phyloP scores from a whole-genome alignment of 1,140 invertebrate genomes.

The Spodoptera frugiperda region DNA sequence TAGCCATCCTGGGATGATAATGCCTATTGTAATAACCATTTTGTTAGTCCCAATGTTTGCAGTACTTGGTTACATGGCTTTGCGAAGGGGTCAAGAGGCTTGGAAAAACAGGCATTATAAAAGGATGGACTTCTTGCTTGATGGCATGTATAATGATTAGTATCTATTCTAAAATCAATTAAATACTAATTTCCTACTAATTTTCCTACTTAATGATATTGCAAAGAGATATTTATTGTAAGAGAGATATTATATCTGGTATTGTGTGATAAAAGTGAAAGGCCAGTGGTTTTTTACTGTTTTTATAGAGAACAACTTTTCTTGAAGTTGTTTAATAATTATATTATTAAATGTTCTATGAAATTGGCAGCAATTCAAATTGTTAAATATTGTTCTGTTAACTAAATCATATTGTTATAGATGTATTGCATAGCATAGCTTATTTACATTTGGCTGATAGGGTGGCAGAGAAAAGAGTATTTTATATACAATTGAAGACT shows the following conservation, averaged over 20 bases:
- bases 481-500: background rate
- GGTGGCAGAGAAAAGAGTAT: background rate
- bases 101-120: conserved; percentile 92
- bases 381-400: conserved; percentile 11
- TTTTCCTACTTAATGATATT: conserved; percentile 34
- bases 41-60: conserved; percentile 89
- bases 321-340: conserved; percentile 30
- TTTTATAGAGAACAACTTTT: conserved; percentile 21
- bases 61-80: conserved; percentile 87
- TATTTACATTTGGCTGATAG: conserved; percentile 20
- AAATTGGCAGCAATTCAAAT: conserved; percentile 29
- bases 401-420: conserved; percentile 18
- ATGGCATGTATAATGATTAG: conserved; percentile 93
- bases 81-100: conserved; percentile 89
- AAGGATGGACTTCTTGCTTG: conserved; percentile 92
- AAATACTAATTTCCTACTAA: background rate
- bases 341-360: conserved; percentile 6
- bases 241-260: background rate
- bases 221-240: conserved; percentile 23
- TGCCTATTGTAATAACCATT: conserved; percentile 89
- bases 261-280: conserved; percentile 5
- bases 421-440: conserved; percentile 11
- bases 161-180: background rate
- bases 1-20: conserved; percentile 86
- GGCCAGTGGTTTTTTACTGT: conserved; percentile 19